A percentile compares a stretch with the other conserved stretches of the same genome.
phyloP scores from a whole-genome alignment of 2,113 vertebrate species.

The Ranitomeya imitator region DNA sequence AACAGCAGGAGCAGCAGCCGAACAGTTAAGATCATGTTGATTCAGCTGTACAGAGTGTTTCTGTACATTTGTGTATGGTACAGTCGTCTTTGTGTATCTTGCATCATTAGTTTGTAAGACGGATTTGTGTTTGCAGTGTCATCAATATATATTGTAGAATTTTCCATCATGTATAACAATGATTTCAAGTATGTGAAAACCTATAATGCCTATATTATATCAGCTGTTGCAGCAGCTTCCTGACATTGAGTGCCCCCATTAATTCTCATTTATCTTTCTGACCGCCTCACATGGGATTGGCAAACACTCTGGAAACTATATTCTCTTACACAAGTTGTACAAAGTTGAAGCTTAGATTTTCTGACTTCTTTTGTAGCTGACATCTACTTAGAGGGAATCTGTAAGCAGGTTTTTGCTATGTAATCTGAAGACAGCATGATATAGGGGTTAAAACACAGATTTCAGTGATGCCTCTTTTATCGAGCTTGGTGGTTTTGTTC shows the following conservation, averaged over 20 bases:
- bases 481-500: too few relatives aligned
- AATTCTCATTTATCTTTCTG: not conserved
- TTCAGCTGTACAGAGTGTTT: not conserved
- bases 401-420: too few relatives aligned
- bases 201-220: not conserved
- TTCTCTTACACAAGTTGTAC: not conserved
- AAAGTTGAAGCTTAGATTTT: not conserved
- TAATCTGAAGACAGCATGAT: too few relatives aligned
- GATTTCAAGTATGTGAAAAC: not conserved
- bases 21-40: not conserved
- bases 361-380: too few relatives aligned
- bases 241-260: not conserved
- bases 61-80: not conserved
- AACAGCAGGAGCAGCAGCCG: not conserved
- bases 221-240: not conserved
- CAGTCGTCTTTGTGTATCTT: not conserved
- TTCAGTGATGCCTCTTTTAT: too few relatives aligned
- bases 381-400: too few relatives aligned
- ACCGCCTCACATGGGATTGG: not conserved
- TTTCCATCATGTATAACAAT: constrained; percentile 1
- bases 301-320: not conserved
- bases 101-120: not conserved
- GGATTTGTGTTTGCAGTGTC: not conserved
- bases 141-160: constrained; percentile 5
- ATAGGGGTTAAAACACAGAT: too few relatives aligned